Conservation (phyloP, 2,797 vertebrate genomes). For the Gila robusta region DNA sequence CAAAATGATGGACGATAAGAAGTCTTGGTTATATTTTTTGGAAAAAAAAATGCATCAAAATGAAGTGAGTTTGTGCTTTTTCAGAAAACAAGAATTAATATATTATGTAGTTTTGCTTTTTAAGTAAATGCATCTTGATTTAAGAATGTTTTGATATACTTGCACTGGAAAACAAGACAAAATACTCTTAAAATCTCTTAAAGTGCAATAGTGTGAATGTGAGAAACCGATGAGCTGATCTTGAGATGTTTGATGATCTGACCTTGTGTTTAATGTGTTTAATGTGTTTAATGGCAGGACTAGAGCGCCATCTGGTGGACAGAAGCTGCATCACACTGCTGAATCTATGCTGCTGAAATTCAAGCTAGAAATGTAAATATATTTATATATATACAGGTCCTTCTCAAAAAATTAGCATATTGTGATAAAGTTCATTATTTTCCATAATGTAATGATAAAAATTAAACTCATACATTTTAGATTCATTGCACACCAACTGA, state of each 20-base stretch:
- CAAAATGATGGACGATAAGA: too few relatives aligned
- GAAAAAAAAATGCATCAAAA: background rate
- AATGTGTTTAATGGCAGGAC: background rate
- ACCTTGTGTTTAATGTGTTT: background rate
- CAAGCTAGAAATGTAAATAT: too few relatives aligned
- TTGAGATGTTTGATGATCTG: background rate
- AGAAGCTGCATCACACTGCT: background rate
- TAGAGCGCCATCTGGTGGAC: constrained; percentile 12
- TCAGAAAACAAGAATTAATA: background rate
- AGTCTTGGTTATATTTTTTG: background rate
- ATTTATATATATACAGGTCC: too few relatives aligned
- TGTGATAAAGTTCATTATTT: too few relatives aligned
- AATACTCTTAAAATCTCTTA: background rate
- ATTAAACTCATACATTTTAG: too few relatives aligned
- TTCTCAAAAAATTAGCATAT: too few relatives aligned
- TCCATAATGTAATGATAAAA: too few relatives aligned
- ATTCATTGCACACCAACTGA: too few relatives aligned
- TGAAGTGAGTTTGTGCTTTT: background rate
- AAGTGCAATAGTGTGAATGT: background rate
- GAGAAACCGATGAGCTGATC: too few relatives aligned
- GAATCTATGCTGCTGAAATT: background rate
- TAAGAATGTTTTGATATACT: background rate
- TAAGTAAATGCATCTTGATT: background rate
- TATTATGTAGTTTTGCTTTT: background rate
- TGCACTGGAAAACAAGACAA: background rate